A percentile compares a stretch with the other conserved stretches of the same genome.
phyloP scores from a whole-genome alignment of 1,140 invertebrate genomes.

The Littorina saxatilis region DNA sequence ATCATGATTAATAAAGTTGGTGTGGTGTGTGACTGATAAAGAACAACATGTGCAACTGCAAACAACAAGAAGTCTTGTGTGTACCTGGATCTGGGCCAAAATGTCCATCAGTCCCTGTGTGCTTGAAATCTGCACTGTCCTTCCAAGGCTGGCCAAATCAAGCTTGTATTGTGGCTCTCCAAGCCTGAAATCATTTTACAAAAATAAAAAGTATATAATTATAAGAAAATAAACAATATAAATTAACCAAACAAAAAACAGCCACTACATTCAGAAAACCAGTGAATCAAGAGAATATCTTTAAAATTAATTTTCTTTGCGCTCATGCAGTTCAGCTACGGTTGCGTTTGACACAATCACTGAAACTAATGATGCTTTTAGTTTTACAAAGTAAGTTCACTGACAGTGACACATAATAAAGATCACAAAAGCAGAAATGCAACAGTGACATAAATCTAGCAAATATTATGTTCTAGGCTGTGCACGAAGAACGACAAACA shows the following conservation, averaged over 20 bases:
- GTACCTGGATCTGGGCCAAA: neutral
- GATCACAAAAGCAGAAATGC: neutral
- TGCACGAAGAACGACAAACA: neutral
- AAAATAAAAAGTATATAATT: neutral
- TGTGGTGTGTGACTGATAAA: no score
- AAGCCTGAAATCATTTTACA: neutral
- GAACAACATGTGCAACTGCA: neutral
- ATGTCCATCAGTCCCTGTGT: neutral
- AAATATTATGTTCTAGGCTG: neutral
- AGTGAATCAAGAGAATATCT: neutral
- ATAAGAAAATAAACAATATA: neutral
- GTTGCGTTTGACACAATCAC: no score
- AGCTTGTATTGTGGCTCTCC: constrained; percentile 17
- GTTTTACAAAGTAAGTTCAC: neutral
- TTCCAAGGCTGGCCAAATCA: neutral
- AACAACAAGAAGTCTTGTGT: neutral
- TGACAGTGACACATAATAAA: neutral
- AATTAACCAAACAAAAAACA: neutral
- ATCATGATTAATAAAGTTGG: no score
- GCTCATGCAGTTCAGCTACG: no score
- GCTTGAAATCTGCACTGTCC: neutral
- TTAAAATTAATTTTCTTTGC: no score
- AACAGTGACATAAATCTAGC: neutral
- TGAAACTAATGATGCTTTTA: neutral
- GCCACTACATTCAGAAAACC: no score